Conservation (phyloP, 1,140 invertebrate species). For the Calliopsis andreniformis region DNA sequence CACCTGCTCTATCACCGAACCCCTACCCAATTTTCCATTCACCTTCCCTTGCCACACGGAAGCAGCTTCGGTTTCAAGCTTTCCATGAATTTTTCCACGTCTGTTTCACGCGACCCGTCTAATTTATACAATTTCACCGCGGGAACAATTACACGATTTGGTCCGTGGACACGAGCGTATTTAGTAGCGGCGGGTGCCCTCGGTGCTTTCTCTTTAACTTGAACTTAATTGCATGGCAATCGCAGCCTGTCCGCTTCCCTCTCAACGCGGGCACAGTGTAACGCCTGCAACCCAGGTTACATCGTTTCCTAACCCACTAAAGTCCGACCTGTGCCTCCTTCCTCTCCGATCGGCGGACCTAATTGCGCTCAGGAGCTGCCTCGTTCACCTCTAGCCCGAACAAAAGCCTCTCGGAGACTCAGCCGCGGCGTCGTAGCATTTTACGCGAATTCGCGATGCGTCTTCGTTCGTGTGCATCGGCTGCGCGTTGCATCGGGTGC, state of each 20-base stretch:
- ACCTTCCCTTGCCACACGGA: no score
- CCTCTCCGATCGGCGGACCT: neutral
- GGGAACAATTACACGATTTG: slow-evolving; percentile 38
- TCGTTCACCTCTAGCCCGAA: neutral
- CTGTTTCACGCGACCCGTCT: neutral
- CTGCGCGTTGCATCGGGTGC: slow-evolving; percentile 15
- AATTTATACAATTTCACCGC: slow-evolving; percentile 49
- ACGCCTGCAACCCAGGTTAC: neutral
- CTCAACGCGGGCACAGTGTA: neutral
- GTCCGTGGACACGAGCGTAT: slow-evolving; percentile 13
- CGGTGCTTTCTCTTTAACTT: slow-evolving; percentile 50
- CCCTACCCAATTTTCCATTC: no score
- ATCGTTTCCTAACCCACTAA: slow-evolving; percentile 2
- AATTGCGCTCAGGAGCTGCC: neutral
- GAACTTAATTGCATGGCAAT: slow-evolving; percentile 41
- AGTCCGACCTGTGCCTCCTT: neutral
- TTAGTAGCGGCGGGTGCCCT: neutral
- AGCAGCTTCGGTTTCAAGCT: neutral
- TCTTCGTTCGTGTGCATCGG: slow-evolving; percentile 10
- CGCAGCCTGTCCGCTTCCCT: slow-evolving; percentile 24
- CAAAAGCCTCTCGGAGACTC: slow-evolving; percentile 2
- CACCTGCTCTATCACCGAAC: no score
- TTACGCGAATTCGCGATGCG: neutral
- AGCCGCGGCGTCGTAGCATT: neutral
- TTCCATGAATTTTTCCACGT: no score